Percentiles rank a stretch among this genome's conserved stretches.
These are phyloP conservation scores for Archegozetes longisetosus DNA, from an alignment of 1,140 invertebrate species.

Conservation along the genomic window DNA sequence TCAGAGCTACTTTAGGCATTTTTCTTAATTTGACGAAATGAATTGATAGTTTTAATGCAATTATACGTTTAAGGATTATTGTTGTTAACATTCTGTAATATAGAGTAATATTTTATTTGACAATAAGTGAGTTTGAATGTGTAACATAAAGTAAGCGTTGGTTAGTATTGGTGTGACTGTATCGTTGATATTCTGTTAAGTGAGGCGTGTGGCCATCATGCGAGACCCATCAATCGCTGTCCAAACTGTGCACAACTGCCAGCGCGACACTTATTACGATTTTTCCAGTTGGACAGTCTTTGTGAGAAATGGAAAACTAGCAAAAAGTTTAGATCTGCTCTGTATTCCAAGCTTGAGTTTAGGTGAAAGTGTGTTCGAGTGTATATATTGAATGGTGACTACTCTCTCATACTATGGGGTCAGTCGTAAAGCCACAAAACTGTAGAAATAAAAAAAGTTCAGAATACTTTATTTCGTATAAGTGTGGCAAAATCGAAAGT, in stretches of 20 bases:
- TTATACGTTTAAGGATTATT: too few species aligned
- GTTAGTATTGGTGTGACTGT: background rate
- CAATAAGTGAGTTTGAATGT: background rate
- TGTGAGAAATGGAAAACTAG: background rate
- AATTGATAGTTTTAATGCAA: too few species aligned
- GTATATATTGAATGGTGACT: background rate
- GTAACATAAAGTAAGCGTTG: background rate
- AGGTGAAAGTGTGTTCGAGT: too few species aligned
- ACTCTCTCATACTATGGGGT: too few species aligned
- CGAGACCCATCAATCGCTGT: background rate
- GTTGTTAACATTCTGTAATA: too few species aligned
- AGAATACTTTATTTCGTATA: background rate
- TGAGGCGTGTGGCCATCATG: background rate
- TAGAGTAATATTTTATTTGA: background rate
- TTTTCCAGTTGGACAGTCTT: background rate
- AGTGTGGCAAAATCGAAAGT: background rate
- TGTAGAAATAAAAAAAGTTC: background rate
- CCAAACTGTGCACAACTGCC: background rate
- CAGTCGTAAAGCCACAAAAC: too few species aligned
- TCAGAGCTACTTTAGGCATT: too few species aligned
- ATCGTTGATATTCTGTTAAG: background rate
- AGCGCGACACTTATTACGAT: background rate
- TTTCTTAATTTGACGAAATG: too few species aligned
- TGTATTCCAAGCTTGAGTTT: too few species aligned
- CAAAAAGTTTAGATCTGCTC: background rate